These are phyloP conservation scores for Brachylomia viminalis DNA, from an alignment of 2,888 invertebrate species.

Conservation along the genomic window DNA sequence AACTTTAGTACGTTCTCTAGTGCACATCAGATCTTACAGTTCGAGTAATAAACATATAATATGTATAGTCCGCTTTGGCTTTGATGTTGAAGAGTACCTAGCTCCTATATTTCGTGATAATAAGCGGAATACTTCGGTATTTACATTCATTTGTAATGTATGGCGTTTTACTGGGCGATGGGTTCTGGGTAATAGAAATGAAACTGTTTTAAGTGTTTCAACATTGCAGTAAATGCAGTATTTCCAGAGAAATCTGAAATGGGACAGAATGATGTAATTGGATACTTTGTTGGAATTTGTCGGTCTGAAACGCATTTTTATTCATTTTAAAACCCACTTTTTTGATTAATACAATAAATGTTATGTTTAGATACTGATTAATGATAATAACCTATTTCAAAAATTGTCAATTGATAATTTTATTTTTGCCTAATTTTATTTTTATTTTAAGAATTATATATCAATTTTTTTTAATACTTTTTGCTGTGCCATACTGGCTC, in stretches of 20 bases:
- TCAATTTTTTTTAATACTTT: too few relatives aligned
- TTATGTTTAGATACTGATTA: too few relatives aligned
- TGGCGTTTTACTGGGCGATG: neutral
- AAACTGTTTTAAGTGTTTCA: constrained; percentile 9
- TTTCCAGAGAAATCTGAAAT: neutral
- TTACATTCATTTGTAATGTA: neutral
- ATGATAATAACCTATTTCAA: too few relatives aligned
- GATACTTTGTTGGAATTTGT: neutral
- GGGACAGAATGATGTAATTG: neutral
- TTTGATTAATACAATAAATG: neutral
- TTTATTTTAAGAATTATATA: too few relatives aligned
- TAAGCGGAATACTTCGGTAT: constrained; percentile 6
- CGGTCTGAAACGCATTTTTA: too few relatives aligned
- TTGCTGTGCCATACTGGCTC: too few relatives aligned
- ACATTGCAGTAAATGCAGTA: constrained; percentile 13
- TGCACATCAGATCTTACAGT: constrained; percentile 5
- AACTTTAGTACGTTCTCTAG: constrained; percentile 26
- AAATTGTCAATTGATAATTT: too few relatives aligned
- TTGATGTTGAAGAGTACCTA: constrained; percentile 30
- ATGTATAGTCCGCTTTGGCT: constrained; percentile 19
- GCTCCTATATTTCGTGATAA: neutral
- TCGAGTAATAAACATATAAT: too few relatives aligned
- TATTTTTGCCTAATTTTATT: too few relatives aligned
- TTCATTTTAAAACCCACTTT: neutral
- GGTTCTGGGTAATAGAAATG: constrained; percentile 26